Evolutionary conservation across 2,797 vertebrate species (phyloP).

Genomic region (Enteromius paludinosus): DNA sequence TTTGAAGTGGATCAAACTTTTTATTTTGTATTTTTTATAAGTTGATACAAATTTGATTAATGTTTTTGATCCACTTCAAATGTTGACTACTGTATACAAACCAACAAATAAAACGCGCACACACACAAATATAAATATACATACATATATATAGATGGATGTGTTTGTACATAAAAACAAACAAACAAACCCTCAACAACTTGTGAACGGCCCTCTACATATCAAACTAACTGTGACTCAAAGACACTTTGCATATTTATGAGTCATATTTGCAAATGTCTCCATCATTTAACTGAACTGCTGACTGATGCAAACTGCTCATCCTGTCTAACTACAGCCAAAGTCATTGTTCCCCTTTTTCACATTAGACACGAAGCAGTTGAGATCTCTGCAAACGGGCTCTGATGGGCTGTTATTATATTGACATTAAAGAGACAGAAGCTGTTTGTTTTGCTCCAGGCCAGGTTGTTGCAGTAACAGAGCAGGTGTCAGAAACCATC

Average conservation of each 20-base stretch:
- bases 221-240: slow-evolving; percentile 18
- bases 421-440: neutral
- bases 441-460: slow-evolving; percentile 19
- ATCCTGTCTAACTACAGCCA: slow-evolving; percentile 19
- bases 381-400: slow-evolving; percentile 52
- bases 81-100: too few relatives aligned
- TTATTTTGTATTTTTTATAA: too few relatives aligned
- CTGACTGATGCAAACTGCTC: slow-evolving; percentile 31
- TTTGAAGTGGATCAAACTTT: too few relatives aligned
- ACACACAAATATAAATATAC: too few relatives aligned
- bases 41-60: too few relatives aligned
- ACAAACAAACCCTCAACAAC: neutral
- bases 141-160: too few relatives aligned
- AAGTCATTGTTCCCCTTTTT: slow-evolving; percentile 53
- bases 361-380: slow-evolving; percentile 29
- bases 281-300: slow-evolving; percentile 42
- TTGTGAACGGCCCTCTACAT: neutral
- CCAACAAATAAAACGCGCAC: too few relatives aligned
- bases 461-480: slow-evolving; percentile 8
- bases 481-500: neutral
- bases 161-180: neutral
- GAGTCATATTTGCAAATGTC: slow-evolving; percentile 41
- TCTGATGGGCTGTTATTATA: neutral
- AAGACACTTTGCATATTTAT: slow-evolving; percentile 49
- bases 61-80: too few relatives aligned